Evolutionary conservation across 2,113 vertebrate genomes (phyloP).

Genomic region (Conger conger): DNA sequence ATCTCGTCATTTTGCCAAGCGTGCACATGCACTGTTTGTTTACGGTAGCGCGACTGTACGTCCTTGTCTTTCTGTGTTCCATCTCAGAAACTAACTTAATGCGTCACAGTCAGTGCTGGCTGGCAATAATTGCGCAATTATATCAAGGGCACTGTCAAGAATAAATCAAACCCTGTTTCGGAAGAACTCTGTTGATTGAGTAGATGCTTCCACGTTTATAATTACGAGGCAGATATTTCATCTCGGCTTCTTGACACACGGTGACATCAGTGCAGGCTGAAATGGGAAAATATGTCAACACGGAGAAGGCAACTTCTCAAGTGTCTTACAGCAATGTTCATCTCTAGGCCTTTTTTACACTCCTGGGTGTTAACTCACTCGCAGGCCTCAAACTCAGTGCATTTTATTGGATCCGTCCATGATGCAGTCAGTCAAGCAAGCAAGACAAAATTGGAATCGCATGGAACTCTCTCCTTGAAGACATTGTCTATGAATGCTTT

Average conservation of each 20-base stretch:
- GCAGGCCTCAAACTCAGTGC: background rate
- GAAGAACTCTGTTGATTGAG: background rate
- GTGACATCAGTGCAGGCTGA: background rate
- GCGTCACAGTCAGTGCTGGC: background rate
- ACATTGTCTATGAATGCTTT: background rate
- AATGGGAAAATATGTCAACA: background rate
- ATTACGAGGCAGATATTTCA: background rate
- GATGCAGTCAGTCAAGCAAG: background rate
- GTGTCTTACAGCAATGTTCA: background rate
- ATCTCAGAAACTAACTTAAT: background rate
- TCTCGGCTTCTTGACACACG: background rate
- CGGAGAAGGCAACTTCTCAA: background rate
- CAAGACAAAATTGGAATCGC: background rate
- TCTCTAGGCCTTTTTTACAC: background rate
- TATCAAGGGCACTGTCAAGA: background rate
- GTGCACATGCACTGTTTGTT: background rate
- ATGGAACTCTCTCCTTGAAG: background rate
- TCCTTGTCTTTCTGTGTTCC: background rate
- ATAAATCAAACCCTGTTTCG: background rate
- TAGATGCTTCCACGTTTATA: background rate
- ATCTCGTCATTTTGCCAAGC: background rate
- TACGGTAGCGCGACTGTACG: background rate
- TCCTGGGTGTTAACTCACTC: background rate
- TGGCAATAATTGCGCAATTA: background rate
- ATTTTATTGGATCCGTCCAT: conserved; percentile 10